Conservation (phyloP, 2,113 vertebrate genomes). For the Silurus asotus region DNA sequence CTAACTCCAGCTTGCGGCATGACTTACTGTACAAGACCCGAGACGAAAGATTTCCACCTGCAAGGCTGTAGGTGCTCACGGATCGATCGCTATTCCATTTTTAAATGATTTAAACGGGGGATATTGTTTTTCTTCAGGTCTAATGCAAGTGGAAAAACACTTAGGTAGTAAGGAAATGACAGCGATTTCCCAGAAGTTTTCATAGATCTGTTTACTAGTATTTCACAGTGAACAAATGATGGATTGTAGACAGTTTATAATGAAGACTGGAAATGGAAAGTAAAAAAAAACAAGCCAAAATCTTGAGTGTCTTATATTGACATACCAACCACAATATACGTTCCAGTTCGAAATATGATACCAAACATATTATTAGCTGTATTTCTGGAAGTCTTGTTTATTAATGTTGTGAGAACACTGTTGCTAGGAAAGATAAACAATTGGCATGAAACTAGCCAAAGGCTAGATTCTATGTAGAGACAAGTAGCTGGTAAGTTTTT, state of each 20-base stretch:
- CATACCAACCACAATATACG: background rate
- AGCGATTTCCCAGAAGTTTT: constrained; percentile 10
- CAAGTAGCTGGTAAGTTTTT: background rate
- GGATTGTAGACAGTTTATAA: constrained; percentile 7
- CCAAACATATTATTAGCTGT: background rate
- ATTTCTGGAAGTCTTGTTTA: background rate
- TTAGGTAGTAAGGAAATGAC: constrained; percentile 9
- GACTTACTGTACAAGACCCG: constrained; percentile 54
- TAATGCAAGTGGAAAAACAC: background rate
- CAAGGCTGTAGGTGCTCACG: constrained; percentile 33
- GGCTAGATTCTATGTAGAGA: background rate
- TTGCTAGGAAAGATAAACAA: background rate
- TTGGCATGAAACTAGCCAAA: background rate
- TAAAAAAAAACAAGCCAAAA: background rate
- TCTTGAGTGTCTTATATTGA: background rate
- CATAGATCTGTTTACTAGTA: background rate
- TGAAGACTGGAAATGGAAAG: background rate
- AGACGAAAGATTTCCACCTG: constrained; percentile 54
- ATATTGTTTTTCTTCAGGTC: background rate
- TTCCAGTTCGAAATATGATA: background rate
- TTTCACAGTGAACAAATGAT: background rate
- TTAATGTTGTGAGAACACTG: background rate
- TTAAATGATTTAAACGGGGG: background rate
- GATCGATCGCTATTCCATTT: constrained; percentile 54
- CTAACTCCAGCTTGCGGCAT: constrained; percentile 14